Evolutionary conservation across 1,140 invertebrate species (phyloP).

Genomic region (Dendroctonus ponderosae): DNA sequence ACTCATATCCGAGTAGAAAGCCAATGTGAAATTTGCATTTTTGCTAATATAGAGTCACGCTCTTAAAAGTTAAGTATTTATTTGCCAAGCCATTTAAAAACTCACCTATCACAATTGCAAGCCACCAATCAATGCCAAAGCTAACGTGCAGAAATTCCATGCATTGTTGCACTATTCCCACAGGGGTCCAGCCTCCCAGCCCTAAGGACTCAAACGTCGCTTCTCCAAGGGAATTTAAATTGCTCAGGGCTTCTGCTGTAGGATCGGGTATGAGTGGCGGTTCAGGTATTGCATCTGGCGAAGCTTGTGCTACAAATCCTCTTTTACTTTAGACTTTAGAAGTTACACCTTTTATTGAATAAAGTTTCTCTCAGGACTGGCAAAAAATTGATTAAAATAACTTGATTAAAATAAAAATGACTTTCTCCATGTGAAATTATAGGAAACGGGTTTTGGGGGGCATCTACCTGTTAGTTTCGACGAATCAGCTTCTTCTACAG

Average conservation of each 20-base stretch:
- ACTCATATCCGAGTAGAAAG: no score
- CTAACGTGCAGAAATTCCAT: conserved; percentile 80
- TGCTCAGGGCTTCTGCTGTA: conserved; percentile 50
- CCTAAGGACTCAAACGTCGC: conserved; percentile 76
- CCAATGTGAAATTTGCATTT: no score
- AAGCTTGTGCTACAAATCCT: neutral
- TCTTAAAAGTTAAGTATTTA: no score
- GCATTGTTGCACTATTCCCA: conserved; percentile 74
- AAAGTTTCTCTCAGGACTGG: no score
- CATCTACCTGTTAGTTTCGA: neutral
- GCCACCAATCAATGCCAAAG: conserved; percentile 87
- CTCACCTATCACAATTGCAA: conserved; percentile 70
- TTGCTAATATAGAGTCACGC: no score
- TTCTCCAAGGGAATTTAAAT: conserved; percentile 64
- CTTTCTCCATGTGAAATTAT: neutral
- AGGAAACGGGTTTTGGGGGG: neutral
- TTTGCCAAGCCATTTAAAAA: conserved; percentile 14
- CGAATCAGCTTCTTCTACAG: neutral
- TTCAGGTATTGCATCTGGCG: conserved; percentile 37
- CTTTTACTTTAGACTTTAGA: no score
- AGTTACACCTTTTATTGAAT: no score
- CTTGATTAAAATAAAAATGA: neutral
- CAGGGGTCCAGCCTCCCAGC: conserved; percentile 72
- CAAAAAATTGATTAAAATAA: no score
- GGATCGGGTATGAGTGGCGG: conserved; percentile 51